A percentile compares a stretch with the other conserved stretches of the same genome.
Conservation (phyloP, 2,888 invertebrate genomes). For the Alviniconcha strummeri region DNA sequence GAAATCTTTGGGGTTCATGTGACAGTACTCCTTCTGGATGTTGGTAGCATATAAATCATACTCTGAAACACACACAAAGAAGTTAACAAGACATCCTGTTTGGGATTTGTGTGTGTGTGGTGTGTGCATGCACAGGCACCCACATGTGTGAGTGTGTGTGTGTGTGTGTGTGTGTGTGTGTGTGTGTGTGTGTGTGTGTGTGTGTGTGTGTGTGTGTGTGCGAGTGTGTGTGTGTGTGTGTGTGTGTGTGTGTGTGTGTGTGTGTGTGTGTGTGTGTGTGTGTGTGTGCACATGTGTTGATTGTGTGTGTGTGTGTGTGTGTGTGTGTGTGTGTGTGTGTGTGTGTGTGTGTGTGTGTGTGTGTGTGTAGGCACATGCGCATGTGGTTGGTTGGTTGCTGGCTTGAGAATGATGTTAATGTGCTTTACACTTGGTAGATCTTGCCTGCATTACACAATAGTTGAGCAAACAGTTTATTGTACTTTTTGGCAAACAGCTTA, state of each 20-base stretch:
- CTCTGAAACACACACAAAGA: constrained; percentile 4
- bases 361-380: background rate
- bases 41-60: constrained; percentile 32
- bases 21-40: constrained; percentile 53
- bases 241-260: constrained; percentile 14
- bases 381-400: background rate
- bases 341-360: constrained; percentile 15
- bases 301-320: background rate
- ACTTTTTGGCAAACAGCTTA: too few species aligned
- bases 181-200: background rate
- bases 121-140: background rate
- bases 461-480: too few species aligned
- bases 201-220: background rate
- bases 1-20: constrained; percentile 45
- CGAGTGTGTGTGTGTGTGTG: background rate
- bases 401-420: background rate
- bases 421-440: too few species aligned
- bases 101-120: background rate
- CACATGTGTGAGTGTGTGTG: background rate
- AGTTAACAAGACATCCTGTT: background rate
- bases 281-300: background rate
- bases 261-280: background rate
- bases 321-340: constrained; percentile 13
- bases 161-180: constrained; percentile 1
- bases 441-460: too few species aligned